A percentile compares a stretch with the other conserved stretches of the same genome.
Conservation (phyloP, 2,797 vertebrate species). For the Caiman crocodilus region DNA sequence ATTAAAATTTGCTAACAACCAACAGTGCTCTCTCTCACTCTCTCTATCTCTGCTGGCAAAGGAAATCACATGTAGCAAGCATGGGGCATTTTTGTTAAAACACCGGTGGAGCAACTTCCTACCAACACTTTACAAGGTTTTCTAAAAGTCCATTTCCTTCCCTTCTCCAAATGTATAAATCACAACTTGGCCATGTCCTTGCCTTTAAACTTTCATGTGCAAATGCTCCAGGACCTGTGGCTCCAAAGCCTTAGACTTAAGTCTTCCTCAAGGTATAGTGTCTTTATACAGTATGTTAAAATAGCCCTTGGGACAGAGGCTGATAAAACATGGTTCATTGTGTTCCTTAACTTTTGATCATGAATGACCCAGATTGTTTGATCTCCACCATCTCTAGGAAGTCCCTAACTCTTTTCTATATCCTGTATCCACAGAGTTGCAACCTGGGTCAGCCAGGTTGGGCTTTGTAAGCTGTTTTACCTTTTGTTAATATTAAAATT, state of each 20-base stretch:
- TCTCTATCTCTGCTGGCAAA: not conserved
- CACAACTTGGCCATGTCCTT: not conserved
- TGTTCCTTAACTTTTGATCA: rapidly evolving
- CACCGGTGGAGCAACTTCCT: not conserved
- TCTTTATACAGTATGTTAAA: rapidly evolving
- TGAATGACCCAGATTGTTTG: not conserved
- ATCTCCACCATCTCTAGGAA: not conserved
- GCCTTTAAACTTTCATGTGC: rapidly evolving
- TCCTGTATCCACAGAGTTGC: not conserved
- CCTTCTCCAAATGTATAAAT: not conserved
- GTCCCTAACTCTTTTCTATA: not conserved
- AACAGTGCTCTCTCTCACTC: not conserved
- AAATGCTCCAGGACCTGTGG: not conserved
- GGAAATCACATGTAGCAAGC: not conserved
- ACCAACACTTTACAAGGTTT: not conserved
- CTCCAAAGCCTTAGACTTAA: not conserved
- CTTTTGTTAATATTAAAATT: conserved; percentile 28
- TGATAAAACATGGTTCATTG: not conserved
- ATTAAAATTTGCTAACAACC: not conserved
- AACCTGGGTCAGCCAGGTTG: not conserved
- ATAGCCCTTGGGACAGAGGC: not conserved
- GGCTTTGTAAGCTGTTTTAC: not conserved
- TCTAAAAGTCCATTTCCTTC: not conserved
- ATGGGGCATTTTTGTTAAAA: not conserved
- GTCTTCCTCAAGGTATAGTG: rapidly evolving